Evolutionary conservation across 2,888 invertebrate species (phyloP).

Genomic region (Ptycholaimellus sp.): DNA sequence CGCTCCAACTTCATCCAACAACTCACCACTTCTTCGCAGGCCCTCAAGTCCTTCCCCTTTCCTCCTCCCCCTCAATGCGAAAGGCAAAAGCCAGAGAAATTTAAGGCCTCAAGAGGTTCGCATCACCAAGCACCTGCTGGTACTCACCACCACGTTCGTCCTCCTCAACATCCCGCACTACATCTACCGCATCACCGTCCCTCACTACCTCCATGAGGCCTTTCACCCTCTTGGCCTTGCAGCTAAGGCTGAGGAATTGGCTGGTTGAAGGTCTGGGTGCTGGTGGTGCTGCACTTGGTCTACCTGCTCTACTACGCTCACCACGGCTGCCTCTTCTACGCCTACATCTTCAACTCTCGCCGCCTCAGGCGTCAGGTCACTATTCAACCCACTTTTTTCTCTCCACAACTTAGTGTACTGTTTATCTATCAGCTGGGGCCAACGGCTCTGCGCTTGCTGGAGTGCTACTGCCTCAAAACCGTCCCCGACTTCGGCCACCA

Average conservation of each 20-base stretch:
- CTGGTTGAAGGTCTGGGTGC: conserved; percentile 5
- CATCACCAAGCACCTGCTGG: no score
- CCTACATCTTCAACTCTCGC: conserved; percentile 20
- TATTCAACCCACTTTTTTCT: no score
- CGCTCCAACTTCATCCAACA: no score
- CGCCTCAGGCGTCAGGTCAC: background rate
- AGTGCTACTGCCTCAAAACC: conserved; percentile 22
- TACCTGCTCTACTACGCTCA: conserved; percentile 20
- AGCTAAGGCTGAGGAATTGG: conserved; percentile 9
- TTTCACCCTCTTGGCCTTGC: conserved; percentile 2
- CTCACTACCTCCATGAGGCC: conserved; percentile 6
- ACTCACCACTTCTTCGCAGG: no score
- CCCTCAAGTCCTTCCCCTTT: no score
- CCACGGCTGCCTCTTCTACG: conserved; percentile 18
- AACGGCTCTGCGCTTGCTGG: conserved; percentile 19
- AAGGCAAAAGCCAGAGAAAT: no score
- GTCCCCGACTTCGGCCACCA: conserved; percentile 22
- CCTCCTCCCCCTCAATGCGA: no score
- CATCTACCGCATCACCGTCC: conserved; percentile 10
- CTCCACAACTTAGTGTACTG: no score
- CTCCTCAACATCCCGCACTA: conserved; percentile 22
- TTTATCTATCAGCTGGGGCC: conserved; percentile 23
- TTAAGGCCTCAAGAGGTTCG: no score
- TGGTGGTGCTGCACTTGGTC: conserved; percentile 11
- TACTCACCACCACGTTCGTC: conserved; percentile 22